Percentiles rank a stretch among this genome's conserved stretches.
Conservation (phyloP, 2,888 invertebrate genomes). For the Melanostoma scalare region DNA sequence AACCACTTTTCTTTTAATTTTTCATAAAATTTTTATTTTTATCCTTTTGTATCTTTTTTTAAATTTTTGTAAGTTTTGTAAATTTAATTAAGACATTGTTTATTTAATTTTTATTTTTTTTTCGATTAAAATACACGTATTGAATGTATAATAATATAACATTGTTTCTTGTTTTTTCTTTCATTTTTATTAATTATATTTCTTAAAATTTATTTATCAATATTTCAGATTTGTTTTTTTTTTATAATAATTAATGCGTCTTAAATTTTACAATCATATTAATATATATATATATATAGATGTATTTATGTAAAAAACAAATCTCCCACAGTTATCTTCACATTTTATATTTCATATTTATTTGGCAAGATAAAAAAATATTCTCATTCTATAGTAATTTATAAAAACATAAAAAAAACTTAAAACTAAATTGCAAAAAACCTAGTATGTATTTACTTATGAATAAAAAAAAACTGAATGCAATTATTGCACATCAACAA, state of each 20-base stretch:
- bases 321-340: slow-evolving; percentile 66
- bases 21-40: slow-evolving; percentile 77
- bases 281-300: slow-evolving; percentile 51
- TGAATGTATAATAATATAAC: slow-evolving; percentile 78
- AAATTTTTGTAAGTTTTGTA: slow-evolving; percentile 77
- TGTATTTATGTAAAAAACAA: slow-evolving; percentile 62
- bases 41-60: slow-evolving; percentile 75
- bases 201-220: slow-evolving; percentile 71
- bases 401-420: slow-evolving; percentile 45
- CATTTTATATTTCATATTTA: slow-evolving; percentile 21
- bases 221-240: slow-evolving; percentile 36
- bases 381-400: slow-evolving; percentile 44
- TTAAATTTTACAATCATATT: slow-evolving; percentile 61
- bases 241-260: slow-evolving; percentile 65
- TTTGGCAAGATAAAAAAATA: slow-evolving; percentile 55
- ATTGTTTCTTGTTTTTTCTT: slow-evolving; percentile 77
- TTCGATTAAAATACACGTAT: slow-evolving; percentile 81
- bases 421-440: slow-evolving; percentile 56
- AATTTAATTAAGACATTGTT: slow-evolving; percentile 81
- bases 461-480: slow-evolving; percentile 28
- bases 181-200: slow-evolving; percentile 64
- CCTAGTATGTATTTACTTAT: slow-evolving; percentile 22
- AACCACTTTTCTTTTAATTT: slow-evolving; percentile 46
- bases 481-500: slow-evolving; percentile 60
- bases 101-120: slow-evolving; percentile 74